phyloP scores from a whole-genome alignment of 2,888 invertebrate genomes.

The Entomobrya multifasciata region DNA sequence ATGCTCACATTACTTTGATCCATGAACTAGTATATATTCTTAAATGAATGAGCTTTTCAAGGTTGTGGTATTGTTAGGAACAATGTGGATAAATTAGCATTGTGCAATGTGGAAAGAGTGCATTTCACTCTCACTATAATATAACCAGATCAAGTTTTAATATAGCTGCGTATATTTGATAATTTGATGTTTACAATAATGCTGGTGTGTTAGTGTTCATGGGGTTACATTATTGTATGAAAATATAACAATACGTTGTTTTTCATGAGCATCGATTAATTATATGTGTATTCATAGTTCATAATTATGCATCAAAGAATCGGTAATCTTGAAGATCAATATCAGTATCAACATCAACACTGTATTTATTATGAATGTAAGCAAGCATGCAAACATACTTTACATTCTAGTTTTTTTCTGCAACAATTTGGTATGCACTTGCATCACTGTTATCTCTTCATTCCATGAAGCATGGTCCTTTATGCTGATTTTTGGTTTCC shows the following conservation, averaged over 20 bases:
- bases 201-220: neutral
- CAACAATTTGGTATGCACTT: too few species aligned
- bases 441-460: too few species aligned
- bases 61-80: conserved; percentile 18
- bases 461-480: too few species aligned
- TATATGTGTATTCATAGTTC: conserved; percentile 44
- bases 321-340: conserved; percentile 56
- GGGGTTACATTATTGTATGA: neutral
- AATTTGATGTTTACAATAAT: too few species aligned
- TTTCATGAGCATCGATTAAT: conserved; percentile 50
- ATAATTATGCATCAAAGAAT: conserved; percentile 62
- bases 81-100: conserved; percentile 31
- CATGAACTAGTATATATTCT: neutral
- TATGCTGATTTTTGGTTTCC: too few species aligned
- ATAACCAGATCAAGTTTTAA: neutral
- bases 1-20: too few species aligned
- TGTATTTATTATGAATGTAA: too few species aligned
- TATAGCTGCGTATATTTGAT: neutral
- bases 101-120: conserved; percentile 11
- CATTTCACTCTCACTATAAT: neutral
- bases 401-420: too few species aligned
- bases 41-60: conserved; percentile 22
- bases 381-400: too few species aligned
- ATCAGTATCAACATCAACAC: conserved; percentile 7
- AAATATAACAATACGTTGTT: conserved; percentile 18